phyloP scores from a whole-genome alignment of 2,113 vertebrate species.

The Diadophis punctatus region DNA sequence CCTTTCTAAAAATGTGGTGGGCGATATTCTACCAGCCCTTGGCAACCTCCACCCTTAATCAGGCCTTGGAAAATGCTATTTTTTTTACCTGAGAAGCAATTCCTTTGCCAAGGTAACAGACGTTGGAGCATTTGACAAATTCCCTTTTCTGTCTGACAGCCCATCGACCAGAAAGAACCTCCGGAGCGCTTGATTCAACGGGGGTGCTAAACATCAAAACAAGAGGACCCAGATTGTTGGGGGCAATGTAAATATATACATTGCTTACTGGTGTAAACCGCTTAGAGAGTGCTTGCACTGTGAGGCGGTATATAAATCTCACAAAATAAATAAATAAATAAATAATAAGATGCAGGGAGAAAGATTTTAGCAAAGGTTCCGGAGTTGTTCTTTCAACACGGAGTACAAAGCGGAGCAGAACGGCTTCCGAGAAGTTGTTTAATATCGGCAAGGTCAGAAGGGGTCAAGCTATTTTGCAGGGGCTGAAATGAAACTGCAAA shows the following conservation, averaged over 20 bases:
- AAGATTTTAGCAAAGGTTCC: too few relatives aligned
- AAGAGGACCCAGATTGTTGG: too few relatives aligned
- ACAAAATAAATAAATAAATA: too few relatives aligned
- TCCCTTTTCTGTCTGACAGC: slow-evolving; percentile 31
- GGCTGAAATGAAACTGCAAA: background rate
- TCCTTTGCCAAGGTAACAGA: slow-evolving; percentile 40
- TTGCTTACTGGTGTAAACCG: too few relatives aligned
- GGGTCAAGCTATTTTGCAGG: background rate
- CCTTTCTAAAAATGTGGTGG: background rate
- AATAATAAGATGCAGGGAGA: too few relatives aligned
- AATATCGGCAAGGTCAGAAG: background rate
- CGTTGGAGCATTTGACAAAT: slow-evolving; percentile 30
- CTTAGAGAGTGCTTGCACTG: too few relatives aligned
- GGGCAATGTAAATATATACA: too few relatives aligned
- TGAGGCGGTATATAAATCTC: too few relatives aligned
- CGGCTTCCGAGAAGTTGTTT: background rate
- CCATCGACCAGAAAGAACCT: slow-evolving; percentile 56
- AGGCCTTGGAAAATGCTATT: background rate
- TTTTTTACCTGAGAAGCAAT: slow-evolving; percentile 40
- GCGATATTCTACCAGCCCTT: background rate
- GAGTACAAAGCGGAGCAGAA: background rate
- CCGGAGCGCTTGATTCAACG: slow-evolving; percentile 2
- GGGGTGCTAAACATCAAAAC: background rate
- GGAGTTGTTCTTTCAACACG: background rate
- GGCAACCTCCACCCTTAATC: background rate